These are phyloP conservation scores for Euphysa ruthae DNA, from an alignment of 30 jellyfish, hydroid and myxozoan species.

Conservation along the genomic window DNA sequence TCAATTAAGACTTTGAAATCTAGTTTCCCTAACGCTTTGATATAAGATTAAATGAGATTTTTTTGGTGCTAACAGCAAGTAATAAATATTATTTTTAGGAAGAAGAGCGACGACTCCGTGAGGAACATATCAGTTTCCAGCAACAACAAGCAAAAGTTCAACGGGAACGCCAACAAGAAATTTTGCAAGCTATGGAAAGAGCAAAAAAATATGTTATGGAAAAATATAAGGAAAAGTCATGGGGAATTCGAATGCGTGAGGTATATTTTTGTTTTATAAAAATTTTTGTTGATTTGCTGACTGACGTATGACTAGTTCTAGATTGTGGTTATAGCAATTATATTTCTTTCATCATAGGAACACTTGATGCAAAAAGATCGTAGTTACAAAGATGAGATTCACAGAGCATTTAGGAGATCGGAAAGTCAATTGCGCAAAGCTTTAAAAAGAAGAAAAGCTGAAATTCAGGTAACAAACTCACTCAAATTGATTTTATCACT, in stretches of 20 bases:
- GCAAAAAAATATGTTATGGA: constrained; percentile 82
- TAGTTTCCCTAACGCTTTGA: no score
- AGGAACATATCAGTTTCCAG: constrained; percentile 80
- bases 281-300: no score
- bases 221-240: constrained; percentile 57
- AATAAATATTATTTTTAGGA: no score
- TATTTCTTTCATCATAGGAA: constrained; percentile 29
- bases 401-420: constrained; percentile 79
- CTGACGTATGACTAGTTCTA: no score
- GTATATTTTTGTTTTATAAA: constrained; percentile 23
- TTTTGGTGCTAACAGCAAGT: no score
- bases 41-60: no score
- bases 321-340: background rate
- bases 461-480: constrained; percentile 81
- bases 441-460: constrained; percentile 73
- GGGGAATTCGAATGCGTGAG: constrained; percentile 82
- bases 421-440: constrained; percentile 83
- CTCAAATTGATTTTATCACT: no score
- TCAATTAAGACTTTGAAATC: no score
- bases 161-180: constrained; percentile 69
- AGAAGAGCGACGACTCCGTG: constrained; percentile 78
- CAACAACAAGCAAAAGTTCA: constrained; percentile 70
- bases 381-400: constrained; percentile 66
- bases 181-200: constrained; percentile 79
- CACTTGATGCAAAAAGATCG: constrained; percentile 90